phyloP scores from a whole-genome alignment of 2,888 invertebrate species.

The Brachypterus glaber region DNA sequence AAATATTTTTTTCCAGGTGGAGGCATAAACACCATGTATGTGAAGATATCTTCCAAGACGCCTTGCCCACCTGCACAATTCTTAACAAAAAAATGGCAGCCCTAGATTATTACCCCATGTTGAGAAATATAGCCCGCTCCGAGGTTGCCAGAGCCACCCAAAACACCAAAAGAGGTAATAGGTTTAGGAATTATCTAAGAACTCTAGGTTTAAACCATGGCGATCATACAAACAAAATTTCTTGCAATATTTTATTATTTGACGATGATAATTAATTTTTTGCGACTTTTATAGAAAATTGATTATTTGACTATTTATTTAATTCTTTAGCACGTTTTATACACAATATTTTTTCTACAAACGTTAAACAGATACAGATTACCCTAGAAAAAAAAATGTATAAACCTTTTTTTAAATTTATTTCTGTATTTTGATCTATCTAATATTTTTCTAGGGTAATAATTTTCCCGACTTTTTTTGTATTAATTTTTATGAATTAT shows the following conservation, averaged over 20 bases:
- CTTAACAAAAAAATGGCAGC: constrained; percentile 49
- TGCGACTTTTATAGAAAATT: too few species aligned
- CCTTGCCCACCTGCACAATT: constrained; percentile 41
- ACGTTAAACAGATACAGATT: too few species aligned
- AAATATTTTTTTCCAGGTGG: constrained; percentile 36
- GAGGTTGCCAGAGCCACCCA: constrained; percentile 52
- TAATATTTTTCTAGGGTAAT: too few species aligned
- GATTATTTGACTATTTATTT: too few species aligned
- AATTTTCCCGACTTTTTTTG: too few species aligned
- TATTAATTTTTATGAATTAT: too few species aligned
- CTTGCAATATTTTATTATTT: constrained; percentile 14
- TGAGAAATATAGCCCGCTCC: constrained; percentile 59
- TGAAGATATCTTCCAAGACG: constrained; percentile 43
- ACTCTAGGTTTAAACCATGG: constrained; percentile 18
- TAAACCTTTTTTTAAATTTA: too few species aligned
- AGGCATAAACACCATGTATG: constrained; percentile 36
- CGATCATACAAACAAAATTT: constrained; percentile 14
- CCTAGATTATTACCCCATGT: constrained; percentile 59
- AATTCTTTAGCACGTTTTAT: too few species aligned
- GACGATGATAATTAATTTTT: not conserved
- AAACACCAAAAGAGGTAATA: constrained; percentile 57
- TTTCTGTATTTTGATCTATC: too few species aligned
- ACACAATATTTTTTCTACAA: too few species aligned
- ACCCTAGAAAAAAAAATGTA: too few species aligned
- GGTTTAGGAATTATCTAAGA: constrained; percentile 66